Evolutionary conservation across 1,140 invertebrate species (phyloP).

Genomic region (Drosophila serrata): DNA sequence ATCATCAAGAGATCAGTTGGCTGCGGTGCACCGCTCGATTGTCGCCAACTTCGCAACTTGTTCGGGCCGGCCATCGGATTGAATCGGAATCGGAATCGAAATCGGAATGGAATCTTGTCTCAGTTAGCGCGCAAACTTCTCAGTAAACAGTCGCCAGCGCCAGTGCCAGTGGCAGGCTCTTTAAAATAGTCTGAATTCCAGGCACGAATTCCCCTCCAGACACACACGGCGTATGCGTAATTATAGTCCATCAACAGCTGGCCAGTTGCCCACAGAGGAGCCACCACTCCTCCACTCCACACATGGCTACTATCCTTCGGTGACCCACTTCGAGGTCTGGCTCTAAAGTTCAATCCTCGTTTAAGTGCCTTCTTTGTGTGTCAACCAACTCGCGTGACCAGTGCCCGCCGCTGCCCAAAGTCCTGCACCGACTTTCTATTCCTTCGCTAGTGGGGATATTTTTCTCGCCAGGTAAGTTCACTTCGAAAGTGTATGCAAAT

Average conservation of each 20-base stretch:
- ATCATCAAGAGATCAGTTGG: slow-evolving; percentile 53
- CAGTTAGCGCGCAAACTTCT: slow-evolving; percentile 75
- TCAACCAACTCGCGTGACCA: slow-evolving; percentile 71
- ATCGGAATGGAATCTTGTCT: slow-evolving; percentile 66
- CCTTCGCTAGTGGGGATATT: background rate
- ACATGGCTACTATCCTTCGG: slow-evolving; percentile 22
- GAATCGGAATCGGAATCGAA: slow-evolving; percentile 28
- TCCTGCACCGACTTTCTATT: background rate
- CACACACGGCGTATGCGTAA: slow-evolving; percentile 74
- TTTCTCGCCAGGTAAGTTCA: slow-evolving; percentile 34
- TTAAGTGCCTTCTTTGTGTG: slow-evolving; percentile 55
- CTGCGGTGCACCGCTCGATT: slow-evolving; percentile 34
- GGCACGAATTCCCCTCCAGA: slow-evolving; percentile 1
- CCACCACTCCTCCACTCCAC: slow-evolving; percentile 2
- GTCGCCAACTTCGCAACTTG: slow-evolving; percentile 60
- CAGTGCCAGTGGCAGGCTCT: slow-evolving; percentile 20
- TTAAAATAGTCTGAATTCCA: slow-evolving; percentile 11
- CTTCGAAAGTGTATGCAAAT: slow-evolving; percentile 37
- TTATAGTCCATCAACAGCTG: slow-evolving; percentile 51
- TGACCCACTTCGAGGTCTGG: slow-evolving; percentile 52
- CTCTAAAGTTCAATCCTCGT: slow-evolving; percentile 61
- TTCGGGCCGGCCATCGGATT: slow-evolving; percentile 43
- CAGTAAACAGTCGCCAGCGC: slow-evolving; percentile 67
- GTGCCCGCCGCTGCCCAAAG: slow-evolving; percentile 24
- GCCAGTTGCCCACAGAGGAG: slow-evolving; percentile 43